Base-by-base conservation (phyloP, 1,140 invertebrate species). In the Papilio xuthus region DNA sequence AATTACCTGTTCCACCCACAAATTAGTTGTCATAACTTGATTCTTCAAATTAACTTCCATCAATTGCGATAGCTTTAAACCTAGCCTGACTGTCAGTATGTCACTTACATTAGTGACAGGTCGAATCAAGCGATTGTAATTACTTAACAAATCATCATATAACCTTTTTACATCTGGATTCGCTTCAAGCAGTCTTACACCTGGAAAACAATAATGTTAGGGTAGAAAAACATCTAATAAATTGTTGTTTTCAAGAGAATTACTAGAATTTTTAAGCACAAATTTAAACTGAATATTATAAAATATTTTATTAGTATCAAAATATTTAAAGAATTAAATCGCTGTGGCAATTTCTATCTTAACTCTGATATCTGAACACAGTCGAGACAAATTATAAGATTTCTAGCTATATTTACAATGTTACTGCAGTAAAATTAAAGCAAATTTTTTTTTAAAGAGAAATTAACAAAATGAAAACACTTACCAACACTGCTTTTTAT, bases 11-110 rank as follows among this genome's bases (percentile, higher is more conserved):
- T 98, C 97, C 6, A 99, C 97, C 98, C 98, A 99, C 18, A 99
- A 95, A 91, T 99, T 99, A 0, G 98, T 98, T 13, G 98, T 99
- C 97, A 99, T 98, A 53, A 99, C 97, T 94, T 99, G 98, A 93
- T 98, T 98, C 90, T 98, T 98, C 71, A 98, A 88, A 90, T 98
- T 98, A 94, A 99, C 98, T 94, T 99, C 98, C 90, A 99, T 99
- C 28, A 99, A 95, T 92, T 99, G 98, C 0, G 98, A 99, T 71
- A 99, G 92, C 89, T 99, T 98, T 18, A 99, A 95, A 4, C 98
- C 97, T 78, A 99, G 93, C 94, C 97, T 97, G 32, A 99, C 98
- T 0, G 97, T 98, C 26, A 99, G 94, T 32, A 97, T 98, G 92
- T 99, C 98, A 0, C 97, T 97, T 87, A 98, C 99, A 90, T 99